Evolutionary conservation across 1,140 invertebrate genomes (phyloP).

Genomic region (Lordiphosa mommai): DNA sequence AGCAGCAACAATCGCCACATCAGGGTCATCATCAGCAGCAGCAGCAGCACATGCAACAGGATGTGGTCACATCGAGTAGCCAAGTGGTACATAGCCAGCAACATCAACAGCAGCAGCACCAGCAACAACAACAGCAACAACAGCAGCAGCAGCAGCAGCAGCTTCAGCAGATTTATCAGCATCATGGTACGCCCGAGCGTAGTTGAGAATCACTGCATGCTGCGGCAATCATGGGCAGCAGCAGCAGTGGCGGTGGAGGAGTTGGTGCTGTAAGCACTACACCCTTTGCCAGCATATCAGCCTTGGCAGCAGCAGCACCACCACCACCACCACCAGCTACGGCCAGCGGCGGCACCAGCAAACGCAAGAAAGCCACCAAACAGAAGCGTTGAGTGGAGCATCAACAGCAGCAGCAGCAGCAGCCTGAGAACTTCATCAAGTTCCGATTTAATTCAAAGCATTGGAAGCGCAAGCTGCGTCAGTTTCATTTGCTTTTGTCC

Average conservation of each 20-base stretch:
- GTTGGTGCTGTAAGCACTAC: slow-evolving; percentile 26
- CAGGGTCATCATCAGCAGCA: slow-evolving; percentile 63
- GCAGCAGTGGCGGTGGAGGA: slow-evolving; percentile 15
- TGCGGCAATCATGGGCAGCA: slow-evolving; percentile 65
- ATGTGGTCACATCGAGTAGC: slow-evolving; percentile 75
- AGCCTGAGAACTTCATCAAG: slow-evolving; percentile 49
- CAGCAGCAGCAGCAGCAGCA: slow-evolving; percentile 51
- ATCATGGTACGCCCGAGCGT: slow-evolving; percentile 78
- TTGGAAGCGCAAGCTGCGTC: slow-evolving; percentile 62
- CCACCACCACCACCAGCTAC: slow-evolving; percentile 25
- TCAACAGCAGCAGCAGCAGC: neutral
- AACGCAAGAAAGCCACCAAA: slow-evolving; percentile 67
- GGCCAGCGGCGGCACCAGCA: slow-evolving; percentile 54
- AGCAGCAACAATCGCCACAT: slow-evolving; percentile 51
- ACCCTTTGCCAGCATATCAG: slow-evolving; percentile 62
- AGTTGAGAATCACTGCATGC: slow-evolving; percentile 79
- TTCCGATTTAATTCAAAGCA: slow-evolving; percentile 67
- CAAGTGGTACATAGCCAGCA: slow-evolving; percentile 62
- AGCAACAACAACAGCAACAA: too few species aligned
- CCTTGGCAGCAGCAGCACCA: slow-evolving; percentile 25
- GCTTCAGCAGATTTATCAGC: slow-evolving; percentile 79
- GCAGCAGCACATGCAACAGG: slow-evolving; percentile 72
- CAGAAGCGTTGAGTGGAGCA: slow-evolving; percentile 68
- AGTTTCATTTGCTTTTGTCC: slow-evolving; percentile 57
- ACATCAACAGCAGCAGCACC: slow-evolving; percentile 40